These are phyloP conservation scores for Achroia grisella DNA, from an alignment of 1,140 invertebrate species.

Conservation along the genomic window DNA sequence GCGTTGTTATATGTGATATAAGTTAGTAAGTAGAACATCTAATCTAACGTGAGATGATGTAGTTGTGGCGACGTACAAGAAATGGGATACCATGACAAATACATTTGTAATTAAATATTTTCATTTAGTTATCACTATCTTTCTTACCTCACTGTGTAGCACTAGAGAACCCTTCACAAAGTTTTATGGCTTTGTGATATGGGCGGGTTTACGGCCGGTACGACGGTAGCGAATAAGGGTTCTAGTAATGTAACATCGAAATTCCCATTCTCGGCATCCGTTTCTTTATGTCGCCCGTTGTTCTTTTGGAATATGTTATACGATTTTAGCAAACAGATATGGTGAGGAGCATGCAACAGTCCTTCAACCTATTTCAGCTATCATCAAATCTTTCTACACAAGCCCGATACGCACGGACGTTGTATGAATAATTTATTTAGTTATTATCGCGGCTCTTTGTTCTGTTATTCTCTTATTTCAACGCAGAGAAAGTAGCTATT, in stretches of 20 bases:
- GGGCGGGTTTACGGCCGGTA: conserved; percentile 46
- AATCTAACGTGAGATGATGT: too few relatives aligned
- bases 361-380: conserved; percentile 20
- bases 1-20: too few relatives aligned
- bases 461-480: conserved; percentile 22
- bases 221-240: conserved; percentile 22
- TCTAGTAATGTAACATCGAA: conserved; percentile 24
- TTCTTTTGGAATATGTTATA: conserved; percentile 18
- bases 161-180: conserved; percentile 27
- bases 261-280: conserved; percentile 15
- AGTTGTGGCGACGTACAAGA: too few relatives aligned
- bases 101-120: too few relatives aligned
- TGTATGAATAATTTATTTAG: conserved; percentile 50
- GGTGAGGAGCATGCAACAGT: conserved; percentile 2
- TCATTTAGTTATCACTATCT: too few relatives aligned
- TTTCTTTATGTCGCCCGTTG: conserved; percentile 12
- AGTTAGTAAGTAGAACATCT: too few relatives aligned
- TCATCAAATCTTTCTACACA: conserved; percentile 40
- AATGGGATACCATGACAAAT: too few relatives aligned
- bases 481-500: conserved; percentile 12
- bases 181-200: conserved; percentile 42
- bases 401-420: conserved; percentile 24
- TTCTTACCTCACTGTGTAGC: too few relatives aligned
- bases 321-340: conserved; percentile 7
- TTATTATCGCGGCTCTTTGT: conserved; percentile 39